Percentiles rank a stretch among this genome's conserved stretches.
Conservation (phyloP, 2,797 vertebrate species). For the Tapera naevia region DNA sequence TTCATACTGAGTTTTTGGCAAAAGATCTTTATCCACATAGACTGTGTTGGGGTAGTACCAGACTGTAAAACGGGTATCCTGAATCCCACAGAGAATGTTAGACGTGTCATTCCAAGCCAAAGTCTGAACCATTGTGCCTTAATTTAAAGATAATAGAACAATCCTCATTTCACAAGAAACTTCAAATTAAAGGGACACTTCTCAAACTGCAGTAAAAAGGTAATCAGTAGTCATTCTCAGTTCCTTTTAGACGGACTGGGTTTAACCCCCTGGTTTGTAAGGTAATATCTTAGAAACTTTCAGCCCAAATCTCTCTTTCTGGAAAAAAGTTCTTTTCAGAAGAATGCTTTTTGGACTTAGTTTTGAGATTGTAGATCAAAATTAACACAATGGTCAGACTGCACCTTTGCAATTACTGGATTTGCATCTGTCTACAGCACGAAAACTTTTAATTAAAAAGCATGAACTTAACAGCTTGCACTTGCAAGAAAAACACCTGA, state of each 20-base stretch:
- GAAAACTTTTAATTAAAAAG: neutral
- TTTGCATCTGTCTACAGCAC: neutral
- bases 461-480: neutral
- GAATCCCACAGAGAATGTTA: constrained; percentile 93
- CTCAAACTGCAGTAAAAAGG: neutral
- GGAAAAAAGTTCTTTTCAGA: neutral
- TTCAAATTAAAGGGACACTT: neutral
- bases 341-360: neutral
- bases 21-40: constrained; percentile 92
- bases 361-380: neutral
- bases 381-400: neutral
- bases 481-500: neutral
- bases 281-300: neutral
- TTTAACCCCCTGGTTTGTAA: neutral
- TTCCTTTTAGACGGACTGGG: neutral
- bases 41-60: constrained; percentile 92
- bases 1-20: constrained; percentile 86
- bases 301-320: neutral
- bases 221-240: neutral
- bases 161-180: neutral
- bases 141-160: neutral
- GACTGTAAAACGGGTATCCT: constrained; percentile 87
- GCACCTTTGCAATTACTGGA: neutral
- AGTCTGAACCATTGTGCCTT: constrained; percentile 93
- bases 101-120: constrained; percentile 91